phyloP scores from a whole-genome alignment of 1,140 invertebrate species.

The Pseudomyrmex concolor region DNA sequence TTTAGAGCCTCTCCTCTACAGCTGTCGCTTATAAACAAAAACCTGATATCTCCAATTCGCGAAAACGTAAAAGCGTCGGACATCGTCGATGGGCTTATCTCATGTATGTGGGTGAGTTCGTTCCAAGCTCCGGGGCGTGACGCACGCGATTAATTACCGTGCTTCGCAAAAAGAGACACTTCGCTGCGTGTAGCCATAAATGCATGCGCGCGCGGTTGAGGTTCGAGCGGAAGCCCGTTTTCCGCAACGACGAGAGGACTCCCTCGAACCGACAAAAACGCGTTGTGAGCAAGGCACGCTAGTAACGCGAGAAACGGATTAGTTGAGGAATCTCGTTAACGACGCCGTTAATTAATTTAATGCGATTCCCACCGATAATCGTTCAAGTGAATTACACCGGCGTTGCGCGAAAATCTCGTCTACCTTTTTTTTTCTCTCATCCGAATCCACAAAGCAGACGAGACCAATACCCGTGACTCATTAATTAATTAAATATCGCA shows the following conservation, averaged over 20 bases:
- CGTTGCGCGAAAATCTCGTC: constrained; percentile 15
- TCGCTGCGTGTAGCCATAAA: constrained; percentile 17
- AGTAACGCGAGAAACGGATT: constrained; percentile 50
- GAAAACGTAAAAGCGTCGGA: constrained; percentile 24
- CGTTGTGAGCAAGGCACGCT: constrained; percentile 7
- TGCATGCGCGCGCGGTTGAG: constrained; percentile 36
- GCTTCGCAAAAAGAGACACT: constrained; percentile 25
- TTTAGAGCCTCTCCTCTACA: background rate
- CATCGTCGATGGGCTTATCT: background rate
- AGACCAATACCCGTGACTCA: background rate
- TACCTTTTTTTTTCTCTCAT: background rate
- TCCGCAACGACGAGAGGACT: background rate
- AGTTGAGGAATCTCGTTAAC: constrained; percentile 54
- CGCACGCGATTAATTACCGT: constrained; percentile 49
- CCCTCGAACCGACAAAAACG: constrained; percentile 21
- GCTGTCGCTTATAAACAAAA: constrained; percentile 20
- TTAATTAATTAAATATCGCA: constrained; percentile 33
- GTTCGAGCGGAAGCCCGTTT: constrained; percentile 38
- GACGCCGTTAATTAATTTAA: constrained; percentile 58
- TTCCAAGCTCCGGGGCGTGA: constrained; percentile 35
- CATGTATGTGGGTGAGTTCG: background rate
- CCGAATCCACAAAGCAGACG: background rate
- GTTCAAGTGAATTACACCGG: constrained; percentile 42
- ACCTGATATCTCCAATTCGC: constrained; percentile 15
- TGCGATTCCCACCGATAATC: constrained; percentile 51